Evolutionary conservation across 1,140 invertebrate genomes (phyloP), one percentile per base, ranked within the genome.

Genomic region (Polyergus mexicanus): DNA sequence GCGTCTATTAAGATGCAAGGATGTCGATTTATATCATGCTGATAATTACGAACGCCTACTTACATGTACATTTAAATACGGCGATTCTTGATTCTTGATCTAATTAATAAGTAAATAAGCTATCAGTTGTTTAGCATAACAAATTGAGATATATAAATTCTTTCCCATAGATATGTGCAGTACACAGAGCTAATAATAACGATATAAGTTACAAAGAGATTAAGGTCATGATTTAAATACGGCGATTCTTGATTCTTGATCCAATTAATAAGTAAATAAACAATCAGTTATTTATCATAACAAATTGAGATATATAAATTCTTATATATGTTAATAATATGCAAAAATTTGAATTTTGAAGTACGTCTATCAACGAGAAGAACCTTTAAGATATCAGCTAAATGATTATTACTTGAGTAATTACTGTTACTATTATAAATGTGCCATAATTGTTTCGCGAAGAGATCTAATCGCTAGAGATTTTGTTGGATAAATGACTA

Each of bases 61-160:
- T 32, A 28, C 47, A 11, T 7, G 19, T n/a, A n/a, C n/a, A 84
- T 71, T 28, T 56, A 60, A 77, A 51, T 47, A 74, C 63, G 66
- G 44, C 56, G 41, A 88, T 71, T n/a, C 62, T 86, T 74, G 78
- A 87, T 89, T 35, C 51, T 71, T 72, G 38, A 38, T 38, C 6
- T 63, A 89, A 89, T 90, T 87, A 90, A 90, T 89, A 87, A 89
- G 84, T 84, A 78, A 84, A 86, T 47, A 63, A 72, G 58, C 10
- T 69, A 66, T 38, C 60, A 38, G 44, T 58, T 62, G 35, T 72
- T 90, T 80, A 62, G 8, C 72, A 86, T 86, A 84, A 58, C 0
- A 86, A 66, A 84, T 87, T 89, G 86, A 89, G 77, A 38, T 78
- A 84, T 87, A 84, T 75, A 69, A 75, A 87, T 87, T 85, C 47